Conservation (phyloP, 2,113 vertebrate species). For the Rallus limicola region DNA sequence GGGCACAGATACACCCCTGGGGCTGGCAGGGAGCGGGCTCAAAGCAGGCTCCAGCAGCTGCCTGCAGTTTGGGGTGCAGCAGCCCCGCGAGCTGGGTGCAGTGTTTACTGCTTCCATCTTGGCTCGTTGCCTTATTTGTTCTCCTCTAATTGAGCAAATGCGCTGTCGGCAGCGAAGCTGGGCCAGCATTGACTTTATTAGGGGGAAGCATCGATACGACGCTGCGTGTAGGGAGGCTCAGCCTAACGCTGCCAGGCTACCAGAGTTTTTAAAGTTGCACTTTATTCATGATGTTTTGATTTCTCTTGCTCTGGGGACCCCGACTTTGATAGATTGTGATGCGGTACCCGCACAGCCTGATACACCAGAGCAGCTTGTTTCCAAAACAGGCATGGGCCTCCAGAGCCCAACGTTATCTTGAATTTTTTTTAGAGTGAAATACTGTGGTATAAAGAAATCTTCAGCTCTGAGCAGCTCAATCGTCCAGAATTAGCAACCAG, state of each 20-base stretch:
- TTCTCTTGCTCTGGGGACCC: constrained; percentile 66
- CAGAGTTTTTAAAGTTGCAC: constrained; percentile 36
- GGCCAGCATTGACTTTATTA: constrained; percentile 8
- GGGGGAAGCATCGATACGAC: constrained; percentile 8
- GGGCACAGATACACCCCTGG: rapidly evolving
- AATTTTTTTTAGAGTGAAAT: neutral
- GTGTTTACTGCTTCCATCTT: neutral
- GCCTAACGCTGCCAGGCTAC: neutral
- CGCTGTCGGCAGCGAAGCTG: neutral
- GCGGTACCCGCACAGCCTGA: neutral
- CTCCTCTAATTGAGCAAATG: constrained; percentile 49
- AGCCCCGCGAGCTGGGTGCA: neutral
- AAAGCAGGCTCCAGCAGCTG: neutral
- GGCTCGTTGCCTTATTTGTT: constrained; percentile 20
- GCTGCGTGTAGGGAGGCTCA: neutral
- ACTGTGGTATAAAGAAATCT: constrained; percentile 9
- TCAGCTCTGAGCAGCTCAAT: neutral
- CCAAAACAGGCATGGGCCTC: neutral
- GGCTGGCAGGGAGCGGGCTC: neutral
- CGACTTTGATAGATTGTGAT: constrained; percentile 50
- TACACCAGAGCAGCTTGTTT: constrained; percentile 19
- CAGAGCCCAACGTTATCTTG: neutral
- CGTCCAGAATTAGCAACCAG: constrained; percentile 22
- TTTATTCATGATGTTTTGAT: constrained; percentile 61
- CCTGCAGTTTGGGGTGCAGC: neutral